A percentile compares a stretch with the other conserved stretches of the same genome.
Evolutionary conservation across 2,797 vertebrate species (phyloP).

Genomic region (Sebastes dallii): DNA sequence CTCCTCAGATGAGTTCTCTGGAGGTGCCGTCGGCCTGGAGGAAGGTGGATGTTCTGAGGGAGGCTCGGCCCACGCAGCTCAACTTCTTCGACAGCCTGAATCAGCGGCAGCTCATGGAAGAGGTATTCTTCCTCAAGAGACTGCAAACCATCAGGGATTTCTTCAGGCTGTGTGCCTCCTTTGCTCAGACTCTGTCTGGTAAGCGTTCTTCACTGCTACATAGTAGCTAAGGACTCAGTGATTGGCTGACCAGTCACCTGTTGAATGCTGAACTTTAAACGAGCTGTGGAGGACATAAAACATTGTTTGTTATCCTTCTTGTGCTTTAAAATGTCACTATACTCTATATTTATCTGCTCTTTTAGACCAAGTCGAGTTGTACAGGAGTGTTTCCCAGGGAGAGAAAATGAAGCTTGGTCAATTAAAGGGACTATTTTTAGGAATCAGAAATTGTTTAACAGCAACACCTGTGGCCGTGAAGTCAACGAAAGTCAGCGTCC

Average conservation of each 20-base stretch:
- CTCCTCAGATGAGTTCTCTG: constrained; percentile 90
- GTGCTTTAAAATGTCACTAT: background rate
- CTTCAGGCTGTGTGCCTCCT: constrained; percentile 93
- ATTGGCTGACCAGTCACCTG: background rate
- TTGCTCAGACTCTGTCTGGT: constrained; percentile 95
- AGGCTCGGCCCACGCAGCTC: constrained; percentile 91
- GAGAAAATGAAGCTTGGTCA: background rate
- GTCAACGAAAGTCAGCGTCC: rapidly evolving
- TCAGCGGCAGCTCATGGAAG: constrained; percentile 92
- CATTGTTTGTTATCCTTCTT: background rate
- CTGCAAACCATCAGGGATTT: constrained; percentile 96
- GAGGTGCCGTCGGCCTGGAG: constrained; percentile 94
- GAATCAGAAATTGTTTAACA: too few species aligned
- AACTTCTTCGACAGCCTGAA: constrained; percentile 91
- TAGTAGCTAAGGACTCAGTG: too few species aligned
- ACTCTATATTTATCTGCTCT: background rate
- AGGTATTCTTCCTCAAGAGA: constrained; percentile 96
- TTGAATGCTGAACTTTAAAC: background rate
- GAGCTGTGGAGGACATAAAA: background rate
- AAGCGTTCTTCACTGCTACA: constrained; percentile 35
- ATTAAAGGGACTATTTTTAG: rapidly evolving
- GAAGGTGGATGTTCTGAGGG: constrained; percentile 94
- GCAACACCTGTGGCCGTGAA: too few species aligned
- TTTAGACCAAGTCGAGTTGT: background rate
- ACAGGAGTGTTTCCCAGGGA: background rate